phyloP scores from a whole-genome alignment of 2,797 vertebrate species.

The Botia almorhae region DNA sequence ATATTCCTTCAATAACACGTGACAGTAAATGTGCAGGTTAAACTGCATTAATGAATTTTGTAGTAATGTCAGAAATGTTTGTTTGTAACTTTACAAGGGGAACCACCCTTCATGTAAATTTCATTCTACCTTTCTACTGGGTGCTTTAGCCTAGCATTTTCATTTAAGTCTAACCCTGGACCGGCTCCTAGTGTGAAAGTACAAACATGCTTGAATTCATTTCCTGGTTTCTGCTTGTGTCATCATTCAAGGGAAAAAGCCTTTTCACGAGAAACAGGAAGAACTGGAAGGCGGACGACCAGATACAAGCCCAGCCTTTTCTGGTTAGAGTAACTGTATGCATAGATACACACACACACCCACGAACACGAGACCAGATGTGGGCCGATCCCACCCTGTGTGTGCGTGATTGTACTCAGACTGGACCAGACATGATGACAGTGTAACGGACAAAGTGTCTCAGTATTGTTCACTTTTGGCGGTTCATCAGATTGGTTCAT shows the following conservation, averaged over 20 bases:
- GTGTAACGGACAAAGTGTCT: conserved; percentile 16
- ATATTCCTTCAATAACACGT: background rate
- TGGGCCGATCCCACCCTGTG: conserved; percentile 16
- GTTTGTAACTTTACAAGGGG: background rate
- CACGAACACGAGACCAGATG: conserved; percentile 30
- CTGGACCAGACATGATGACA: conserved; percentile 5
- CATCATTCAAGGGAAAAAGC: background rate
- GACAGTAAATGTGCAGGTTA: background rate
- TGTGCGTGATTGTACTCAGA: background rate
- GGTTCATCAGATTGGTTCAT: conserved; percentile 14
- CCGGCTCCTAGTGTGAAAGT: background rate
- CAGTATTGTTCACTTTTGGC: conserved; percentile 17
- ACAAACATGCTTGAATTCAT: background rate
- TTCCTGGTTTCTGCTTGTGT: conserved; percentile 17
- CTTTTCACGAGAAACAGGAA: conserved; percentile 19
- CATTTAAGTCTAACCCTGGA: background rate
- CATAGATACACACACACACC: conserved; percentile 26
- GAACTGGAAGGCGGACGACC: background rate
- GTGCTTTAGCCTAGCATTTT: too few relatives aligned
- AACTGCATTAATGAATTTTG: background rate
- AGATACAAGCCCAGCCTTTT: conserved; percentile 31
- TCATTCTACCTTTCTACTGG: too few relatives aligned
- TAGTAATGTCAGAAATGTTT: background rate
- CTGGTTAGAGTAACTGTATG: background rate
- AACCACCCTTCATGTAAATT: background rate